These are phyloP conservation scores for Gracilinanus agilis DNA, from an alignment of 2,113 vertebrate genomes.

Conservation along the genomic window DNA sequence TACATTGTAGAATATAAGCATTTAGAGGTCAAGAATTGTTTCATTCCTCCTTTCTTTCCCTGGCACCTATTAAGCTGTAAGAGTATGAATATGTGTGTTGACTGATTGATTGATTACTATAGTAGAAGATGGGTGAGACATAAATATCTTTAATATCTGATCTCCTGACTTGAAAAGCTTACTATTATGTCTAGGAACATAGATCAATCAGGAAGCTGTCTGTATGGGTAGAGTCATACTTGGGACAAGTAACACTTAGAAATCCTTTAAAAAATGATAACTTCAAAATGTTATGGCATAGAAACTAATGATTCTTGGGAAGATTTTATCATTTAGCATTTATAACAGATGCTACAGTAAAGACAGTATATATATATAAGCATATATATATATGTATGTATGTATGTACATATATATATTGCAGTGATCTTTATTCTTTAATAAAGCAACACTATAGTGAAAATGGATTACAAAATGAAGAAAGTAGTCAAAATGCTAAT, in stretches of 20 bases:
- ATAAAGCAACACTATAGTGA: conserved; percentile 38
- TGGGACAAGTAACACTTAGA: background rate
- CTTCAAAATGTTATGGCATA: background rate
- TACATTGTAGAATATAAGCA: background rate
- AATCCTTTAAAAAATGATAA: background rate
- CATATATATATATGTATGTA: too few species aligned
- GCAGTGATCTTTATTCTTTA: conserved; percentile 18
- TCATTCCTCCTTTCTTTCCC: background rate
- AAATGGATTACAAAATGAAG: conserved; percentile 40
- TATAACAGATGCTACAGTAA: background rate
- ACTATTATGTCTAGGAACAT: too few species aligned
- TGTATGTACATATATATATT: too few species aligned
- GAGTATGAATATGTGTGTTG: background rate
- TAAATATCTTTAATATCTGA: background rate
- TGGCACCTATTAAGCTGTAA: background rate
- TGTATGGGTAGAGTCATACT: background rate
- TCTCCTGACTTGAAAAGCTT: background rate
- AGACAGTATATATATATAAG: too few species aligned
- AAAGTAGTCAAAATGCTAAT: conserved; percentile 44
- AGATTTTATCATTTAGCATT: background rate
- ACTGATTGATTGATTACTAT: background rate
- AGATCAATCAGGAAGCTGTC: background rate
- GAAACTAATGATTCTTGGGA: background rate
- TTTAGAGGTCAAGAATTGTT: background rate
- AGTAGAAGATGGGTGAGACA: background rate